phyloP scores from a whole-genome alignment of 92 coral and sea anemone species.

The Phenganax stokvisi region DNA sequence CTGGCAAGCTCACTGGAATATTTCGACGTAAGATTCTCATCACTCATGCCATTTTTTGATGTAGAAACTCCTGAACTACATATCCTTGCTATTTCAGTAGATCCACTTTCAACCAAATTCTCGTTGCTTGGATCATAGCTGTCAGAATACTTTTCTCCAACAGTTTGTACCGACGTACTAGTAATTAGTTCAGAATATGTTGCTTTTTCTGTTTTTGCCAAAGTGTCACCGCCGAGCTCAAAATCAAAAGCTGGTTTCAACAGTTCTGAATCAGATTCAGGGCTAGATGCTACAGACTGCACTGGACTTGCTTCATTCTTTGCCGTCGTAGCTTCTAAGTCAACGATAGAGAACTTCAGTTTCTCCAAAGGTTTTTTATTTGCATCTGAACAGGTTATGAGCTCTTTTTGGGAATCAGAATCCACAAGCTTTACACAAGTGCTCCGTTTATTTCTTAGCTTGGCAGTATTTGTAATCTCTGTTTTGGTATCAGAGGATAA shows the following conservation, averaged over 20 bases:
- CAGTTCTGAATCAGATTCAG: conserved; percentile 32
- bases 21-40: too few relatives aligned
- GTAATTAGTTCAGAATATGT: background rate
- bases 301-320: background rate
- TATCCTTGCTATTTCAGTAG: background rate
- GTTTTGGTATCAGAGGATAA: background rate
- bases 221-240: background rate
- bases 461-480: background rate
- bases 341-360: background rate
- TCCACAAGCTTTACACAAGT: conserved; percentile 4
- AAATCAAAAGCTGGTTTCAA: conserved; percentile 27
- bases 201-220: background rate
- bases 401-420: background rate
- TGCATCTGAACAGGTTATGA: background rate
- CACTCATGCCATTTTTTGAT: background rate
- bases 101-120: too few relatives aligned
- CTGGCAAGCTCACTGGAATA: too few relatives aligned
- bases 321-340: background rate
- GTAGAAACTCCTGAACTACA: background rate
- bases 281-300: background rate
- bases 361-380: background rate
- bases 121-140: too few relatives aligned
- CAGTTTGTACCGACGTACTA: background rate
- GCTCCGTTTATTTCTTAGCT: background rate
- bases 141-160: too few relatives aligned